phyloP scores from a whole-genome alignment of 2,797 vertebrate species.

The Aldrovandia affinis region DNA sequence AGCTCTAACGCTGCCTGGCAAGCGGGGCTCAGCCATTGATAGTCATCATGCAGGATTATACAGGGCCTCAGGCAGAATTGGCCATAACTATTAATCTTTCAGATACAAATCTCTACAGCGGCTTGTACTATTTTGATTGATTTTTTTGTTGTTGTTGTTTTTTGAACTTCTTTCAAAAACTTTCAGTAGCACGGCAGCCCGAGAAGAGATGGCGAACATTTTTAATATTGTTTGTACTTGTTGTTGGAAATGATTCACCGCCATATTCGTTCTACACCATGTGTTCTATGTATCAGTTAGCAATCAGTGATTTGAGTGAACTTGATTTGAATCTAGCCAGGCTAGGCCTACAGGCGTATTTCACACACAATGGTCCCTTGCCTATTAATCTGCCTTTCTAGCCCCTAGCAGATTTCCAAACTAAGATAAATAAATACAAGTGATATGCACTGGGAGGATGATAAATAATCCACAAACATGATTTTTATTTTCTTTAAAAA shows the following conservation, averaged over 20 bases:
- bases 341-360: neutral
- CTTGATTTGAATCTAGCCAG: neutral
- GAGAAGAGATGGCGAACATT: neutral
- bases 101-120: constrained; percentile 63
- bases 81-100: constrained; percentile 63
- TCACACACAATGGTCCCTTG: neutral
- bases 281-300: neutral
- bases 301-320: constrained; percentile 20
- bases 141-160: constrained; percentile 37
- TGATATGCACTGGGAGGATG: neutral
- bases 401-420: constrained; percentile 13
- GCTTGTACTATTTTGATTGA: constrained; percentile 52
- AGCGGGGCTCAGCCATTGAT: constrained; percentile 69
- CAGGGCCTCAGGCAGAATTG: constrained; percentile 51
- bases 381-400: neutral
- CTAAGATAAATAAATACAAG: neutral
- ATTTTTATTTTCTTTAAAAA: neutral
- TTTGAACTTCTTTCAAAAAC: neutral
- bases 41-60: constrained; percentile 70
- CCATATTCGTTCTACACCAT: neutral
- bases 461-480: constrained; percentile 30
- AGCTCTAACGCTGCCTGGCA: constrained; percentile 75
- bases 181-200: constrained; percentile 6
- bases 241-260: neutral
- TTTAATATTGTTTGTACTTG: neutral